A percentile compares a stretch with the other conserved stretches of the same genome.
Evolutionary conservation across 2,113 vertebrate genomes (phyloP).

Genomic region (Pedetes capensis): DNA sequence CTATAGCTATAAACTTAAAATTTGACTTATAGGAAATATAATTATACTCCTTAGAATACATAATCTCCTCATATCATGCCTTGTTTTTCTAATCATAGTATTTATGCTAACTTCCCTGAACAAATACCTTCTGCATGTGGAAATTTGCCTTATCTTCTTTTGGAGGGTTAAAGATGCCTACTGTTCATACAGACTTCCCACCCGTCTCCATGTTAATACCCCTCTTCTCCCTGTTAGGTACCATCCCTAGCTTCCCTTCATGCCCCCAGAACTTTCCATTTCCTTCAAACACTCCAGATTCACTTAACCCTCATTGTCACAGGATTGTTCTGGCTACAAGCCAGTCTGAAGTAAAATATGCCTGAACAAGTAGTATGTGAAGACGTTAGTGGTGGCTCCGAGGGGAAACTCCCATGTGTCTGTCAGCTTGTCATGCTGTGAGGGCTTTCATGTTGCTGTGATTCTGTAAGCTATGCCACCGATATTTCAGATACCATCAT

Average conservation of each 20-base stretch:
- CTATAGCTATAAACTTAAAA: neutral
- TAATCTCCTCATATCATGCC: neutral
- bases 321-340: neutral
- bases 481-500: too few relatives aligned
- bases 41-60: neutral
- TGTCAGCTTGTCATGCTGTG: too few relatives aligned
- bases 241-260: neutral
- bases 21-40: neutral
- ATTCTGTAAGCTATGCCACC: too few relatives aligned
- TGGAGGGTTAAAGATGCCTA: neutral
- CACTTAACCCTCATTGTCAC: neutral
- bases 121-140: neutral
- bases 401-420: too few relatives aligned
- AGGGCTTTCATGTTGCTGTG: too few relatives aligned
- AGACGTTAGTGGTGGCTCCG: neutral
- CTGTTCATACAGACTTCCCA: neutral
- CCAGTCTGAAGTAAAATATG: neutral
- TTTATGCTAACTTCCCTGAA: neutral
- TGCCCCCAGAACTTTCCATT: neutral
- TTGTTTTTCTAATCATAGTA: neutral
- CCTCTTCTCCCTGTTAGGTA: neutral
- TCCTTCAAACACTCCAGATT: neutral
- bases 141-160: neutral
- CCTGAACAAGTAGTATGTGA: too few relatives aligned
- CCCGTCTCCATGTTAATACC: neutral